These are phyloP conservation scores for Tupaia tana DNA, from an alignment of 2,113 vertebrate genomes.

Conservation along the genomic window DNA sequence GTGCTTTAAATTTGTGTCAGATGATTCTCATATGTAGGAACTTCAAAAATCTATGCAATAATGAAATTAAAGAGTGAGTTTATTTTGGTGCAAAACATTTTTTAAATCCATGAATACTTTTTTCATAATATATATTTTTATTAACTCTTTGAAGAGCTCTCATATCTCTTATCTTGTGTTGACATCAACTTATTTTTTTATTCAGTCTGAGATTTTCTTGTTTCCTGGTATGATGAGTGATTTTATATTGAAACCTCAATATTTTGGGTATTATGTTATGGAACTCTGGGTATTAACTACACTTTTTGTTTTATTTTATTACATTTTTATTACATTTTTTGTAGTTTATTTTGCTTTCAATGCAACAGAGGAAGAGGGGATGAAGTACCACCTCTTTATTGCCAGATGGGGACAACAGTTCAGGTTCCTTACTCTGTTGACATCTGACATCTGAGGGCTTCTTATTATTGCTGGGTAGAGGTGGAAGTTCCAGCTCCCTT, in stretches of 20 bases:
- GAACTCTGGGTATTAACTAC: not conserved
- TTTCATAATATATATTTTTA: no score
- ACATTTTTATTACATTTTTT: no score
- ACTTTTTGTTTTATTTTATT: not conserved
- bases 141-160: no score
- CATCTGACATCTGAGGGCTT: not conserved
- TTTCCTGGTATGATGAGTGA: not conserved
- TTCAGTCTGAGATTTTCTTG: not conserved
- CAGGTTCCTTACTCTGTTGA: not conserved
- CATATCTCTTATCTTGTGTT: not conserved
- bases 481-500: not conserved
- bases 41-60: no score
- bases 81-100: no score
- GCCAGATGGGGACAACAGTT: not conserved
- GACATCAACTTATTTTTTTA: not conserved
- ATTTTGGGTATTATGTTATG: not conserved
- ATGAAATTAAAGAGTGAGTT: no score
- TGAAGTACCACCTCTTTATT: not conserved
- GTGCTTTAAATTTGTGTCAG: not conserved
- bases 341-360: not conserved
- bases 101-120: no score
- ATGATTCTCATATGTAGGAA: no score
- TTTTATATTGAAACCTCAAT: not conserved
- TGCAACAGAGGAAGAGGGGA: not conserved
- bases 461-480: not conserved